phyloP scores from a whole-genome alignment of 2,888 invertebrate species.

The Ochropleura plecta region DNA sequence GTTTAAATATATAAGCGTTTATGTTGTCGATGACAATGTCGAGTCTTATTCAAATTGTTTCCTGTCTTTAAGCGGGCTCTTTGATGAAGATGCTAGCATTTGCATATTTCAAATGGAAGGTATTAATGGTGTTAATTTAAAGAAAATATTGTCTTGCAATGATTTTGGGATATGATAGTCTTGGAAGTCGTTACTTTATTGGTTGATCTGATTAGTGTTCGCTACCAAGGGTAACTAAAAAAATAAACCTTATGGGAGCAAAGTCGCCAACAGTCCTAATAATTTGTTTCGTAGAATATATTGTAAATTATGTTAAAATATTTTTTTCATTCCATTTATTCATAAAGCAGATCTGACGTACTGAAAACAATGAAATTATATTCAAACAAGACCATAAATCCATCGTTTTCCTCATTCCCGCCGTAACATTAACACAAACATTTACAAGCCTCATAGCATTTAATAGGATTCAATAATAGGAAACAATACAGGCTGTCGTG shows the following conservation, averaged over 20 bases:
- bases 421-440: conserved; percentile 51
- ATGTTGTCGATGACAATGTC: conserved; percentile 39
- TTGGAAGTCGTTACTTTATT: neutral
- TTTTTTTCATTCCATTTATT: neutral
- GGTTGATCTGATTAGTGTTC: neutral
- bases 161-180: neutral
- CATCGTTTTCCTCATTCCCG: conserved; percentile 28
- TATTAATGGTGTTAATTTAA: neutral
- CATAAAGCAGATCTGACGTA: neutral
- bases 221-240: neutral
- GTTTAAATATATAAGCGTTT: conserved; percentile 49
- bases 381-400: conserved; percentile 25
- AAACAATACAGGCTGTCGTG: conserved; percentile 34
- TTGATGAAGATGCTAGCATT: conserved; percentile 30
- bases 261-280: neutral
- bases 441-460: conserved; percentile 55
- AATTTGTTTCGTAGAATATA: neutral
- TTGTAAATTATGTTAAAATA: neutral
- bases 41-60: conserved; percentile 62
- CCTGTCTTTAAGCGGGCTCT: conserved; percentile 26
- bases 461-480: conserved; percentile 42
- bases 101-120: conserved; percentile 36
- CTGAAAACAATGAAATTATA: conserved; percentile 27
- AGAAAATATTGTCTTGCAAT: neutral
- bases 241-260: too few species aligned